Percentiles rank a stretch among this genome's conserved stretches.
Conservation (phyloP, 2,797 vertebrate genomes). For the Gymnocypris eckloni region DNA sequence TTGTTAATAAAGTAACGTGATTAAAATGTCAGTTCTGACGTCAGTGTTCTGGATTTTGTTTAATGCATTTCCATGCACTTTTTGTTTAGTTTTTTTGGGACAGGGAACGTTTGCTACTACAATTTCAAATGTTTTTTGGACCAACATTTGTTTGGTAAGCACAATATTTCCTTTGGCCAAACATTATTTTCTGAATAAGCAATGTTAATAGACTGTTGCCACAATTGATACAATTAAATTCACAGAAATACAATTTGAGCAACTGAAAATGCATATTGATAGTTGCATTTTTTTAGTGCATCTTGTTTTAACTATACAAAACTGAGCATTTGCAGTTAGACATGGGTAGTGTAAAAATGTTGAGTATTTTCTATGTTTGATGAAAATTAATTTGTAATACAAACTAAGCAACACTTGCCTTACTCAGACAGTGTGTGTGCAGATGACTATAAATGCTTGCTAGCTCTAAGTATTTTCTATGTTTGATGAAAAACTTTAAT, state of each 20-base stretch:
- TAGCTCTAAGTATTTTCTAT: not conserved
- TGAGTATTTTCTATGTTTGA: no score
- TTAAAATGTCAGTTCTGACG: not conserved
- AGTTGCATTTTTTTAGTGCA: not conserved
- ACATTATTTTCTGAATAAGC: not conserved
- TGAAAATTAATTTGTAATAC: no score
- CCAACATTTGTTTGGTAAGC: not conserved
- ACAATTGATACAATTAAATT: not conserved
- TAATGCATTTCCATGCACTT: not conserved
- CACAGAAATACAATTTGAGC: not conserved
- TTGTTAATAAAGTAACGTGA: not conserved
- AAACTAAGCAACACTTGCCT: not conserved
- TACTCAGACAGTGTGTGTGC: not conserved
- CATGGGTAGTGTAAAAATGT: not conserved
- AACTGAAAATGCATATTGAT: not conserved
- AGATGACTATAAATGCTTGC: not conserved
- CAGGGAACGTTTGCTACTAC: not conserved
- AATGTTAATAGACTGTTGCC: not conserved
- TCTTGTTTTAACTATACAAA: not conserved
- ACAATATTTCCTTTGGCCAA: not conserved
- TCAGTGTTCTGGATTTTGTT: not conserved
- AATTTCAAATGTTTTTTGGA: not conserved
- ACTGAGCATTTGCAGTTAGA: not conserved
- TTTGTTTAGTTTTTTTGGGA: not conserved
- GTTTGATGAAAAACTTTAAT: not conserved